Percentiles rank a stretch among this genome's conserved stretches.
Conservation (phyloP, 2,888 invertebrate genomes). For the Venustoraphidia nigricollis region DNA sequence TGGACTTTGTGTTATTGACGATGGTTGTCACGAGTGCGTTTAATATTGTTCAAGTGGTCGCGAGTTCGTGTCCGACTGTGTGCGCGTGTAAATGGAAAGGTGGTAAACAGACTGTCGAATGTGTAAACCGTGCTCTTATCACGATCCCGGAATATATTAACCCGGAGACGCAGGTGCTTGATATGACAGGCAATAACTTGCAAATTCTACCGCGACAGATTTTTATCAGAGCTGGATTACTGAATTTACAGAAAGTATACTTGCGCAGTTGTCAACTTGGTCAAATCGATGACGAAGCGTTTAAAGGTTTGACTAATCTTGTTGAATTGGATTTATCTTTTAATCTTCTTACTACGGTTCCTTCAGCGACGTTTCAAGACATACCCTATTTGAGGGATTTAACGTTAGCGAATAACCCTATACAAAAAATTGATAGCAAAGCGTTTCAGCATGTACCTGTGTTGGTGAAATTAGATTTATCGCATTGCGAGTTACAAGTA, state of each 20-base stretch:
- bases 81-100: conserved; percentile 91
- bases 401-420: conserved; percentile 65
- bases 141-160: conserved; percentile 76
- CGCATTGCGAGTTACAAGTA: conserved; percentile 64
- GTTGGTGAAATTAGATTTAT: conserved; percentile 69
- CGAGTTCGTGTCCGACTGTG: conserved; percentile 53
- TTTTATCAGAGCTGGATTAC: conserved; percentile 63
- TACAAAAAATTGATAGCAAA: conserved; percentile 59
- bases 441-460: conserved; percentile 61
- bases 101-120: conserved; percentile 86
- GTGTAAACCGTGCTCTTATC: conserved; percentile 67
- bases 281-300: conserved; percentile 71
- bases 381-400: conserved; percentile 71
- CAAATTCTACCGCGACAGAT: conserved; percentile 69
- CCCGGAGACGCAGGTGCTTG: conserved; percentile 79
- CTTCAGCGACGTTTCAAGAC: conserved; percentile 62
- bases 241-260: conserved; percentile 77
- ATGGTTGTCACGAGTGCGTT: conserved; percentile 13
- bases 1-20: conserved; percentile 8
- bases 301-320: conserved; percentile 74
- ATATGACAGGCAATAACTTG: conserved; percentile 76
- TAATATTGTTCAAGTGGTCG: conserved; percentile 27
- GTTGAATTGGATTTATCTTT: conserved; percentile 78
- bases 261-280: conserved; percentile 71
- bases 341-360: conserved; percentile 67